Evolutionary conservation across 1,140 invertebrate genomes (phyloP).

Genomic region (Dolichoris vasculosae): DNA sequence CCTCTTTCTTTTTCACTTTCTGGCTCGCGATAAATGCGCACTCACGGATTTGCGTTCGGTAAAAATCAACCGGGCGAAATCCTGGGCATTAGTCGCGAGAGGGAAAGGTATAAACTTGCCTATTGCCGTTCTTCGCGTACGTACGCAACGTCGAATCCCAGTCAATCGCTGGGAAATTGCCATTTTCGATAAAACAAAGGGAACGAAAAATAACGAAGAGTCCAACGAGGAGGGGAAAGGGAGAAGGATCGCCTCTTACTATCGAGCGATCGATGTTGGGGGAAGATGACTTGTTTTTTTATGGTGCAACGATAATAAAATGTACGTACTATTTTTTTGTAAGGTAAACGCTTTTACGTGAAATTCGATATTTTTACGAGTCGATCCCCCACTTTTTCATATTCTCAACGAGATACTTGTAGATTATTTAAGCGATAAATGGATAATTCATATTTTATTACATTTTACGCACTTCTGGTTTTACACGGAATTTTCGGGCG

Average conservation of each 20-base stretch:
- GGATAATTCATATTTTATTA: background rate
- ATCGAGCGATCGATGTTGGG: background rate
- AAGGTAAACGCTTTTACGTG: background rate
- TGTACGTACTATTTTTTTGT: background rate
- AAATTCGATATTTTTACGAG: constrained; percentile 2
- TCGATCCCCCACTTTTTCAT: background rate
- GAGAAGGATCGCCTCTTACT: background rate
- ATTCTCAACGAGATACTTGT: background rate
- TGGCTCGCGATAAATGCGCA: constrained; percentile 32
- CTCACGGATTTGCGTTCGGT: constrained; percentile 39
- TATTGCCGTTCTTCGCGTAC: background rate
- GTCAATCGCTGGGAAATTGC: constrained; percentile 54
- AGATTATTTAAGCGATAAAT: background rate
- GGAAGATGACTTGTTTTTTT: background rate
- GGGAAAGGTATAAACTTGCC: background rate
- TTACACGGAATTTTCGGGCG: background rate
- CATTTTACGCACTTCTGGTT: background rate
- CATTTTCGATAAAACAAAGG: constrained; percentile 49
- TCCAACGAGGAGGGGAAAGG: background rate
- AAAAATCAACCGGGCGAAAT: constrained; percentile 43
- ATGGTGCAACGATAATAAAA: constrained; percentile 1
- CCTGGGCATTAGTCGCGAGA: constrained; percentile 37
- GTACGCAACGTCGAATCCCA: constrained; percentile 28
- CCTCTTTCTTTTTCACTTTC: constrained; percentile 17
- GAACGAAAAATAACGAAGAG: too few relatives aligned